These are phyloP conservation scores for Penaeus chinensis DNA, from an alignment of 1,140 invertebrate genomes.

Conservation along the genomic window DNA sequence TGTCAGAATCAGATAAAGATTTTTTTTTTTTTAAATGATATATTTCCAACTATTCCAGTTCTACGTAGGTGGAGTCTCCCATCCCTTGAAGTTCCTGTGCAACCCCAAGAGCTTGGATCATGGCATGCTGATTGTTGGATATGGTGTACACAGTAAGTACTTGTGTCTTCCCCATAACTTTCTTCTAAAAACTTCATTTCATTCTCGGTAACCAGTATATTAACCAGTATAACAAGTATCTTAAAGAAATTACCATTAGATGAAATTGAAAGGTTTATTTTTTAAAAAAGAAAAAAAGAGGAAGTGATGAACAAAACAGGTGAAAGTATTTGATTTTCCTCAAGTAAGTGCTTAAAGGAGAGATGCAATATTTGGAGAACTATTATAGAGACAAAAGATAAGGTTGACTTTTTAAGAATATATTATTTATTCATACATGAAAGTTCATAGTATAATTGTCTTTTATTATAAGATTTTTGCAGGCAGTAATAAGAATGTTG, in stretches of 20 bases:
- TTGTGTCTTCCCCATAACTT: neutral
- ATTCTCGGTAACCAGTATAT: neutral
- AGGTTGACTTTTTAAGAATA: no score
- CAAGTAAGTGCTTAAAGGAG: no score
- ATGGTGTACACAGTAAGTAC: slow-evolving; percentile 75
- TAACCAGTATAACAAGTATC: neutral
- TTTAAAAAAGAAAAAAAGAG: neutral
- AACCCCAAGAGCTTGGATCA: slow-evolving; percentile 84
- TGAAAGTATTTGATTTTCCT: no score
- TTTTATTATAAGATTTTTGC: no score
- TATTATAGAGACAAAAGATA: neutral
- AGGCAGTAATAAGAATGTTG: no score
- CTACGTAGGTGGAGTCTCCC: slow-evolving; percentile 95
- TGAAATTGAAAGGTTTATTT: neutral
- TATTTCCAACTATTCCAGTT: slow-evolving; percentile 72
- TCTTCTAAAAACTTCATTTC: no score
- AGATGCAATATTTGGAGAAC: neutral
- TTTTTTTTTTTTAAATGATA: no score
- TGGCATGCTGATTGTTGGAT: slow-evolving; percentile 94
- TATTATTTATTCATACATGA: neutral
- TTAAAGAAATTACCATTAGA: neutral
- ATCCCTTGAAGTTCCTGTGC: slow-evolving; percentile 92
- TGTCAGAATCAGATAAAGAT: no score
- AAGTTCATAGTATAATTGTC: no score
- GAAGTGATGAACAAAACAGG: neutral